These are phyloP conservation scores for Enteromius fasciolatus DNA, from an alignment of 2,797 vertebrate genomes.

Conservation along the genomic window DNA sequence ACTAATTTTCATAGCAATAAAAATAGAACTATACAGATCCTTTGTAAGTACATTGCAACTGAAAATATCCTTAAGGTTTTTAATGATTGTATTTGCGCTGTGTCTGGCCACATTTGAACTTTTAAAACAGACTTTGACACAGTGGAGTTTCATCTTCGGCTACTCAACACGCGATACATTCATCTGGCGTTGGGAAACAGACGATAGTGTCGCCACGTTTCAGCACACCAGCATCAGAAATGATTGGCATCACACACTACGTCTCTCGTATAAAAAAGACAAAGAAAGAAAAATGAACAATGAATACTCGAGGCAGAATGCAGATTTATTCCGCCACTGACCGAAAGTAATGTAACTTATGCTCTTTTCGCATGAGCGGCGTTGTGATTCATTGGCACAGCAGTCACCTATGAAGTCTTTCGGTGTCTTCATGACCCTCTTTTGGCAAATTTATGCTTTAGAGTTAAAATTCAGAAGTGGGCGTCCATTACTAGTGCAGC, in stretches of 20 bases:
- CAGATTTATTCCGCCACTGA: constrained; percentile 57
- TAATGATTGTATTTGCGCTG: constrained; percentile 66
- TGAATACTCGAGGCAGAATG: constrained; percentile 45
- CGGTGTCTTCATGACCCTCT: constrained; percentile 25
- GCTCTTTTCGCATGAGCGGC: constrained; percentile 3
- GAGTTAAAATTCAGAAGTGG: constrained; percentile 37
- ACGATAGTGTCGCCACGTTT: constrained; percentile 29
- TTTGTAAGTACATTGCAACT: constrained; percentile 36
- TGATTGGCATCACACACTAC: constrained; percentile 42
- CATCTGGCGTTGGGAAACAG: constrained; percentile 56
- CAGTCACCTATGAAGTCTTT: constrained; percentile 15
- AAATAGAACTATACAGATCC: constrained; percentile 64
- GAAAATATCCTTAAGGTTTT: constrained; percentile 47
- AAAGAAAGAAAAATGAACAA: constrained; percentile 30
- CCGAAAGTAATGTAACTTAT: constrained; percentile 58
- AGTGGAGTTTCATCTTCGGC: constrained; percentile 31
- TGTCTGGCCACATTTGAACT: constrained; percentile 35
- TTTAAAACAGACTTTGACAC: constrained; percentile 37
- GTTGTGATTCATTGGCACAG: constrained; percentile 35
- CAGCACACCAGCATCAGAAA: constrained; percentile 43
- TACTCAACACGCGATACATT: constrained; percentile 65
- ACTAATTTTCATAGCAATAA: constrained; percentile 54
- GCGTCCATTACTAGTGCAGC: constrained; percentile 32
- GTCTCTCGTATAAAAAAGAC: constrained; percentile 10
- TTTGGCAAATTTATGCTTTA: constrained; percentile 34